Conservation (phyloP, 2,797 vertebrate species). For the Lycodopsis pacificus region DNA sequence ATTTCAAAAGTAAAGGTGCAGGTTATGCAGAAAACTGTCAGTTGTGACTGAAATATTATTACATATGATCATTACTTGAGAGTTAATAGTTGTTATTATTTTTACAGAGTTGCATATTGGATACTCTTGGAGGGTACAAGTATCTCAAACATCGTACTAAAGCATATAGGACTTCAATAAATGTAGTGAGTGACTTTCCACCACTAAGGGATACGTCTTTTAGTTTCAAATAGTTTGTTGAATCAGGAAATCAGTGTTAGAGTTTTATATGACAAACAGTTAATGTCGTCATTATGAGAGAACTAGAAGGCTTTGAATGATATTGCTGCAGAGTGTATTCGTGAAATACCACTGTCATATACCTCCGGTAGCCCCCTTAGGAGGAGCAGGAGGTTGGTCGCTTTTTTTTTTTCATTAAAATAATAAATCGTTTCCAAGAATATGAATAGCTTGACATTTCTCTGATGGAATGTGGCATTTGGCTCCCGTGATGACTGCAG, state of each 20-base stretch:
- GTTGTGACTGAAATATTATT: background rate
- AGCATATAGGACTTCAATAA: too few relatives aligned
- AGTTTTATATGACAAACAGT: background rate
- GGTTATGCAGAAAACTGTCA: background rate
- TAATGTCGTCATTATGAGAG: too few relatives aligned
- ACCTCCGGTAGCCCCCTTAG: background rate
- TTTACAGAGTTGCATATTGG: background rate
- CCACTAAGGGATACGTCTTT: background rate
- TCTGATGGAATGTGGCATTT: conserved; percentile 45
- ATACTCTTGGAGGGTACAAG: background rate
- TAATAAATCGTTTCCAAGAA: conserved; percentile 24
- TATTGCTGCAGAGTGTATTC: too few relatives aligned
- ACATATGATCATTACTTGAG: background rate
- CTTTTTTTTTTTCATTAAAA: conserved; percentile 11
- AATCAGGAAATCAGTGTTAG: background rate
- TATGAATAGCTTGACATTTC: conserved; percentile 60
- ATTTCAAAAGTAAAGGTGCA: background rate
- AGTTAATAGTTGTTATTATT: background rate
- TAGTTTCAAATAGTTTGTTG: background rate
- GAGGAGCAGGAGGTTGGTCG: background rate
- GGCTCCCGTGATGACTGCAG: background rate
- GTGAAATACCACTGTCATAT: background rate
- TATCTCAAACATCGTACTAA: background rate
- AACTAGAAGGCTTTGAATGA: too few relatives aligned
- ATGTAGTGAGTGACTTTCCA: too few relatives aligned